Evolutionary conservation across 2,113 vertebrate genomes (phyloP).

Genomic region (Chaenogobius annularis): DNA sequence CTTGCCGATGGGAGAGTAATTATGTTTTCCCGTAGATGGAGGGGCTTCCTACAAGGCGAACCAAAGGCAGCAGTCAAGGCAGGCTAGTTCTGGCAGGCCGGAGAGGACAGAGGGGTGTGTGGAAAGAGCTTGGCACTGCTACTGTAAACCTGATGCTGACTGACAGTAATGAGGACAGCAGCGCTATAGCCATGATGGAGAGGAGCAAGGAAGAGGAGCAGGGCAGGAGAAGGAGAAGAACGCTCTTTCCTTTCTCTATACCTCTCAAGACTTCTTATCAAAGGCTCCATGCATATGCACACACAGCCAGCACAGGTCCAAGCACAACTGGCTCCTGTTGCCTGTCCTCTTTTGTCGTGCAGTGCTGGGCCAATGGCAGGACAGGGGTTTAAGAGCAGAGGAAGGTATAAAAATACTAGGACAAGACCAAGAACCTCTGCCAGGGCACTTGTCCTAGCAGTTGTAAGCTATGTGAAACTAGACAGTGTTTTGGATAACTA

Average conservation of each 20-base stretch:
- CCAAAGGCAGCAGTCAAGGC: constrained; percentile 72
- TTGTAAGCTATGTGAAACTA: background rate
- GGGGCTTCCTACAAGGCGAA: constrained; percentile 67
- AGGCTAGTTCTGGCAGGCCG: constrained; percentile 67
- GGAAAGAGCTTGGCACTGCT: constrained; percentile 68
- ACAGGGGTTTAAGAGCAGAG: background rate
- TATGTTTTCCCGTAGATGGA: constrained; percentile 69
- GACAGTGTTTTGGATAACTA: too few relatives aligned
- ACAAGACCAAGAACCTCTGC: background rate
- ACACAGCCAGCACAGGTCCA: constrained; percentile 15
- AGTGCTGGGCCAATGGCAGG: background rate
- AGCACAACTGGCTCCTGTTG: constrained; percentile 18
- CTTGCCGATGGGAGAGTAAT: constrained; percentile 69
- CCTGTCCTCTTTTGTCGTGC: constrained; percentile 20
- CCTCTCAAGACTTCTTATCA: constrained; percentile 69
- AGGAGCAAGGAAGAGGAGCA: constrained; percentile 47
- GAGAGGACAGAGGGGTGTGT: constrained; percentile 70
- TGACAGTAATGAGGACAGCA: constrained; percentile 79
- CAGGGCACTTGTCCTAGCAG: background rate
- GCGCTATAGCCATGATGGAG: constrained; percentile 63
- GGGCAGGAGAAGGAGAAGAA: constrained; percentile 47
- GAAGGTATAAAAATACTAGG: background rate
- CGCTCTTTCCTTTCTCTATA: constrained; percentile 55
- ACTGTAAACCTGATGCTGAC: constrained; percentile 73
- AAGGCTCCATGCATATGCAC: constrained; percentile 35